phyloP scores from a whole-genome alignment of 2,113 vertebrate genomes.

The Numida meleagris region DNA sequence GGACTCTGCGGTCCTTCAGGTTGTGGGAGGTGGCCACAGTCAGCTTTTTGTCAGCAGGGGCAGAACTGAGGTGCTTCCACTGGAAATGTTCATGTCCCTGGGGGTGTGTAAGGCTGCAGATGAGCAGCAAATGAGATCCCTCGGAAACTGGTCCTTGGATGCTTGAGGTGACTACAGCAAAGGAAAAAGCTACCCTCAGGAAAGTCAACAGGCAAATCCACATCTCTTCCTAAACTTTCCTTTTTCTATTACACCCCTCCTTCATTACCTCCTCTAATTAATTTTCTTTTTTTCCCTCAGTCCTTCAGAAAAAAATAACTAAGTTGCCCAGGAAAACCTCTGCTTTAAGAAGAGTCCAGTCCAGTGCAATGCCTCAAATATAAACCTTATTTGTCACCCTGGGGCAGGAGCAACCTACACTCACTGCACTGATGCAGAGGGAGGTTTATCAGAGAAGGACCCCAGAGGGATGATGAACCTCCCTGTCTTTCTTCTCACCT shows the following conservation, averaged over 20 bases:
- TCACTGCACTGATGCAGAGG: background rate
- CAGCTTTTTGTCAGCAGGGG: background rate
- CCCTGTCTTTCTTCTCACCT: constrained; percentile 67
- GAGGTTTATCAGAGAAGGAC: background rate
- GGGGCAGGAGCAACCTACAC: background rate
- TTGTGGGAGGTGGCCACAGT: background rate
- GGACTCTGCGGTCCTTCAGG: background rate
- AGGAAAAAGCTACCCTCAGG: background rate
- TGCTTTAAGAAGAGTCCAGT: background rate
- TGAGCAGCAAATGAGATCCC: constrained; percentile 30
- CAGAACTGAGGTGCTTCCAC: constrained; percentile 46
- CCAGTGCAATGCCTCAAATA: background rate
- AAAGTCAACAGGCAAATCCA: background rate
- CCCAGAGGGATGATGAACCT: background rate
- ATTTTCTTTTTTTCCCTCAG: background rate
- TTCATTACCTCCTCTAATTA: background rate
- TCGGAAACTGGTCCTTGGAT: constrained; percentile 41
- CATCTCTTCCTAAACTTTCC: background rate
- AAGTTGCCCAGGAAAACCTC: background rate
- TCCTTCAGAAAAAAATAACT: background rate
- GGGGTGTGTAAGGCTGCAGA: constrained; percentile 29
- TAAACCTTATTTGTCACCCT: background rate
- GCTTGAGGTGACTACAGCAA: constrained; percentile 24
- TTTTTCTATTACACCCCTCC: background rate
- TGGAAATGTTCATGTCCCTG: constrained; percentile 58